Conservation (phyloP, 2,113 vertebrate genomes). For the Jacana jacana region DNA sequence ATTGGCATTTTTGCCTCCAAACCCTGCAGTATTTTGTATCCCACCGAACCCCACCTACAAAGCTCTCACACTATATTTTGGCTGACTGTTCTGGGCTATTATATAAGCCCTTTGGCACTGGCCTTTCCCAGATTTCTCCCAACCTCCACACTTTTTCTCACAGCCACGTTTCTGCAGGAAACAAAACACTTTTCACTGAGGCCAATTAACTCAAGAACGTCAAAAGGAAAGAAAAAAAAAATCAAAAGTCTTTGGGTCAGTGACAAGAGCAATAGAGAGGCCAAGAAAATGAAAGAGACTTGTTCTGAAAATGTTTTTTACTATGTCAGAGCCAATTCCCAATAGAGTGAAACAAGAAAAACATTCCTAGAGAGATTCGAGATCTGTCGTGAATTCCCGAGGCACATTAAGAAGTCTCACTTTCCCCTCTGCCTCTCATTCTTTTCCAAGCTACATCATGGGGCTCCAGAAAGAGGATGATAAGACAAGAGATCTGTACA, state of each 20-base stretch:
- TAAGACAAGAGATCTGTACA: not conserved
- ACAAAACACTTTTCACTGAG: conserved; percentile 67
- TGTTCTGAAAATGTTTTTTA: conserved; percentile 50
- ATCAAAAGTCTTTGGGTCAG: conserved; percentile 50
- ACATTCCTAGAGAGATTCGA: conserved; percentile 26
- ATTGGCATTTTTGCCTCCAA: not conserved
- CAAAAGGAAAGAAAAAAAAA: conserved; percentile 33
- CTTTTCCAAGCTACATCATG: not conserved
- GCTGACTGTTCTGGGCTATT: conserved; percentile 1
- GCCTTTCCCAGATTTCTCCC: conserved; percentile 33
- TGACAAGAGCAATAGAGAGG: conserved; percentile 45
- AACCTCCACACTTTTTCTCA: conserved; percentile 27
- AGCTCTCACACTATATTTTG: conserved; percentile 39
- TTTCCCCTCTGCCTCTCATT: conserved; percentile 1
- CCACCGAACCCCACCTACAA: not conserved
- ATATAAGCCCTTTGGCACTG: conserved; percentile 52
- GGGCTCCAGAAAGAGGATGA: not conserved
- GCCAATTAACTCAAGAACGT: conserved; percentile 63
- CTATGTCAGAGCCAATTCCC: conserved; percentile 26
- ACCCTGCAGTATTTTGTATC: not conserved
- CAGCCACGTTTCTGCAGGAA: conserved; percentile 65
- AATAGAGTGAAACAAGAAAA: conserved; percentile 61
- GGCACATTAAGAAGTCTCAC: not conserved
- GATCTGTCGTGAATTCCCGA: not conserved
- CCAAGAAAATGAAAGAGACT: conserved; percentile 48